A percentile compares a stretch with the other conserved stretches of the same genome.
Conservation (phyloP, 53 echinoderm and acorn worm species). For the Actinopyga echinites region DNA sequence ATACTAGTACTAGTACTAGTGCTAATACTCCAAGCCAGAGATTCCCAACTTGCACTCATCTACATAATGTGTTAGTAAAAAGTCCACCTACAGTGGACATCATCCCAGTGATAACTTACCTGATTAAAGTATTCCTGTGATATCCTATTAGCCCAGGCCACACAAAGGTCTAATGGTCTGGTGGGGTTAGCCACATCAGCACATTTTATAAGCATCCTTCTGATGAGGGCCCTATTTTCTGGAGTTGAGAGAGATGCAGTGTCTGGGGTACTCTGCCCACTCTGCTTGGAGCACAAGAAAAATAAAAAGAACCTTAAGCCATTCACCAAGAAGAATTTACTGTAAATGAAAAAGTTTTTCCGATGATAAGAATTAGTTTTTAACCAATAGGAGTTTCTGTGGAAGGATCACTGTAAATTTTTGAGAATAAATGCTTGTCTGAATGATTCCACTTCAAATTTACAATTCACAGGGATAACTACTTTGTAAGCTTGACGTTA, state of each 20-base stretch:
- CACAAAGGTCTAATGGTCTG: conserved; percentile 78
- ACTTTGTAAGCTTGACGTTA: no score
- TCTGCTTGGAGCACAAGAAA: conserved; percentile 47
- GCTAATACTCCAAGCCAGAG: no score
- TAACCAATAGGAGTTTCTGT: no score
- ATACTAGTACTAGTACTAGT: no score
- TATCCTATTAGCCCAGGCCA: conserved; percentile 87
- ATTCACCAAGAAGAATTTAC: background rate
- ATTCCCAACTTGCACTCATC: no score
- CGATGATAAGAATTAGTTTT: background rate
- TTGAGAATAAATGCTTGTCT: no score
- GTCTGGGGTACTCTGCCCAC: conserved; percentile 82
- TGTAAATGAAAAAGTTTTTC: background rate
- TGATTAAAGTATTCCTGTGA: conserved; percentile 95
- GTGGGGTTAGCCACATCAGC: conserved; percentile 95
- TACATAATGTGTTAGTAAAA: no score
- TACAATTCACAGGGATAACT: no score
- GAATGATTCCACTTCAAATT: no score
- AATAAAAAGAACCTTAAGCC: background rate
- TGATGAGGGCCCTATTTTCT: conserved; percentile 85
- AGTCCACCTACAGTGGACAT: no score
- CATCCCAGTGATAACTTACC: no score
- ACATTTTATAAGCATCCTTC: conserved; percentile 96
- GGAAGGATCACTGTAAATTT: no score
- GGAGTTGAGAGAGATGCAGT: conserved; percentile 73